Evolutionary conservation across 2,888 invertebrate species (phyloP).

Genomic region (Emmelina monodactyla): DNA sequence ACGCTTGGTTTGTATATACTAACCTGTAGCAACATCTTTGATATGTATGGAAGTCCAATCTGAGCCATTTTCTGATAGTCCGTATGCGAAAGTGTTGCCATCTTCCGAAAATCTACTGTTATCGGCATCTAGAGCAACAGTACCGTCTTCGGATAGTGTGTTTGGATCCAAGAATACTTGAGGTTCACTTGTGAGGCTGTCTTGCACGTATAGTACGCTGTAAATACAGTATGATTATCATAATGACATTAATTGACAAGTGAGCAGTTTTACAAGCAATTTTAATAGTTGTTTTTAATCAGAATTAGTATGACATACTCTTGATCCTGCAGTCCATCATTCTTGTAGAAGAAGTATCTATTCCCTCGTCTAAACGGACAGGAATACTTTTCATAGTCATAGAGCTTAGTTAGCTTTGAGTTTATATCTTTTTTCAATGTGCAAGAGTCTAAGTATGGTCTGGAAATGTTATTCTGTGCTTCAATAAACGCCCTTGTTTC

Average conservation of each 20-base stretch:
- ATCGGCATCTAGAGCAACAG: conserved; percentile 78
- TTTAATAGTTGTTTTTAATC: too few species aligned
- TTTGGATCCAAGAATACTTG: conserved; percentile 96
- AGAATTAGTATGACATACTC: too few species aligned
- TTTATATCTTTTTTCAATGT: conserved; percentile 76
- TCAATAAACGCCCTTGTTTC: conserved; percentile 92
- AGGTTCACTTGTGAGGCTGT: conserved; percentile 76
- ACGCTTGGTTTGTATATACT: too few species aligned
- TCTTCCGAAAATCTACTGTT: conserved; percentile 89
- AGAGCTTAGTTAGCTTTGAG: conserved; percentile 83
- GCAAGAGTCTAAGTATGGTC: conserved; percentile 84
- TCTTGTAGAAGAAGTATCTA: conserved; percentile 90
- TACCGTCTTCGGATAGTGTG: conserved; percentile 88
- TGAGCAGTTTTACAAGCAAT: too few species aligned
- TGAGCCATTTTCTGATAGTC: conserved; percentile 90
- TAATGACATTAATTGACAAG: too few species aligned
- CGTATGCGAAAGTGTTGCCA: conserved; percentile 89
- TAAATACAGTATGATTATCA: too few species aligned
- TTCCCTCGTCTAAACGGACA: conserved; percentile 84
- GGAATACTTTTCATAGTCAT: conserved; percentile 97
- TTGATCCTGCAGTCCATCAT: conserved; percentile 96
- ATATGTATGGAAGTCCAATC: conserved; percentile 95
- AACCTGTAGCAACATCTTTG: conserved; percentile 76
- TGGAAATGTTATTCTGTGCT: conserved; percentile 87
- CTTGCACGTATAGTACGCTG: conserved; percentile 92